A percentile compares a stretch with the other conserved stretches of the same genome.
phyloP scores from a whole-genome alignment of 2,797 vertebrate species.

The Malacoraja senta region DNA sequence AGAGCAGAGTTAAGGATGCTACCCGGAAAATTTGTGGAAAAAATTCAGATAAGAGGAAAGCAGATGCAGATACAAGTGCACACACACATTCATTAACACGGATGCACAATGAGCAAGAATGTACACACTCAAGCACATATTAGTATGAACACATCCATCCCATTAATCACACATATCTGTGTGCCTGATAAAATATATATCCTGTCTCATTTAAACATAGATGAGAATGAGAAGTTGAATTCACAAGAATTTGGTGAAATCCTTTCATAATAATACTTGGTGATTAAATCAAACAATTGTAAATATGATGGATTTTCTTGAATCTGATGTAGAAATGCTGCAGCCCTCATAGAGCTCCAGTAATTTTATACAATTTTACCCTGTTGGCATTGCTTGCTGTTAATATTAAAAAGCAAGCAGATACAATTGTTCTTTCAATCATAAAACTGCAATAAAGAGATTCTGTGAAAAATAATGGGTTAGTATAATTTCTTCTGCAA shows the following conservation, averaged over 20 bases:
- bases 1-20: too few relatives aligned
- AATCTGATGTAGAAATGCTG: not conserved
- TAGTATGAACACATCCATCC: too few relatives aligned
- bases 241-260: not conserved
- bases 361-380: conserved; percentile 32
- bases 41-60: too few relatives aligned
- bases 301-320: conserved; percentile 21
- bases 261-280: not conserved
- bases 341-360: not conserved
- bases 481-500: conserved; percentile 36
- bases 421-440: conserved; percentile 36
- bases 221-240: not conserved
- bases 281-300: conserved; percentile 31
- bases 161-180: too few relatives aligned
- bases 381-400: conserved; percentile 36
- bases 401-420: conserved; percentile 24
- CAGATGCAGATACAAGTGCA: too few relatives aligned
- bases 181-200: not conserved
- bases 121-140: too few relatives aligned
- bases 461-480: conserved; percentile 30
- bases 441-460: conserved; percentile 35
- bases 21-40: too few relatives aligned
- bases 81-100: too few relatives aligned
- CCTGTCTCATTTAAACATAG: not conserved
- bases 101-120: too few relatives aligned